Percentiles rank a stretch among this genome's conserved stretches.
phyloP scores from a whole-genome alignment of 2,113 vertebrate genomes.

The cat (Felis catus) region DNA sequence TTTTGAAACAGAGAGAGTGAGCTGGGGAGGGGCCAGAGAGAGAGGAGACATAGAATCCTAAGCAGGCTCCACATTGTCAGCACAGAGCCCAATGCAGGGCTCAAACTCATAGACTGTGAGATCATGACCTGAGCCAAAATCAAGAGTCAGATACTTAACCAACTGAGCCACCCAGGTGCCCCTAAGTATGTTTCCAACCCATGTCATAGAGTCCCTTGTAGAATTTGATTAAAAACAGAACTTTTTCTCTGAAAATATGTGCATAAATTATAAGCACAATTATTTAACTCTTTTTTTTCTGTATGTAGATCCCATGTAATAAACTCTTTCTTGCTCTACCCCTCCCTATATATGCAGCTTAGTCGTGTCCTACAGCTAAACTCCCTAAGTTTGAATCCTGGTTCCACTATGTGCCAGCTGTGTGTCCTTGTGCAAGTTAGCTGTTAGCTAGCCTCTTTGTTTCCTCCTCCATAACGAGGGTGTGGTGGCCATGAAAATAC shows the following conservation, averaged over 20 bases:
- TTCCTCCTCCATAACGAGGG: neutral
- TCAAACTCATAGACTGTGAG: too few species aligned
- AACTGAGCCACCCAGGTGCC: too few species aligned
- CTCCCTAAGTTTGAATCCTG: neutral
- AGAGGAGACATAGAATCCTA: too few species aligned
- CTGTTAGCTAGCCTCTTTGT: neutral
- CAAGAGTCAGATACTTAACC: too few species aligned
- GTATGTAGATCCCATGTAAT: neutral
- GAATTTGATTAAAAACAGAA: neutral
- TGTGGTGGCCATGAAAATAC: neutral
- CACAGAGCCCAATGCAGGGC: too few species aligned
- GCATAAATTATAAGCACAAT: neutral
- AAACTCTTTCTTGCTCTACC: neutral
- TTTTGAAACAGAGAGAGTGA: too few species aligned
- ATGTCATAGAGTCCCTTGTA: neutral
- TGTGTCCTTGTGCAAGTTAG: neutral
- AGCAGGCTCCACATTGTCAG: too few species aligned
- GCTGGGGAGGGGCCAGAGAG: too few species aligned
- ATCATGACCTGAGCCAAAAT: too few species aligned
- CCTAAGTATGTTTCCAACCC: neutral
- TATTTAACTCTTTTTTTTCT: neutral
- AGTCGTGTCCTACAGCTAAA: neutral
- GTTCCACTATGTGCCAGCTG: neutral
- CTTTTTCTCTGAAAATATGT: neutral
- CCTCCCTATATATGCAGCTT: neutral